Base-by-base conservation (phyloP, 1,140 invertebrate genomes). In the Drosophila miranda region DNA sequence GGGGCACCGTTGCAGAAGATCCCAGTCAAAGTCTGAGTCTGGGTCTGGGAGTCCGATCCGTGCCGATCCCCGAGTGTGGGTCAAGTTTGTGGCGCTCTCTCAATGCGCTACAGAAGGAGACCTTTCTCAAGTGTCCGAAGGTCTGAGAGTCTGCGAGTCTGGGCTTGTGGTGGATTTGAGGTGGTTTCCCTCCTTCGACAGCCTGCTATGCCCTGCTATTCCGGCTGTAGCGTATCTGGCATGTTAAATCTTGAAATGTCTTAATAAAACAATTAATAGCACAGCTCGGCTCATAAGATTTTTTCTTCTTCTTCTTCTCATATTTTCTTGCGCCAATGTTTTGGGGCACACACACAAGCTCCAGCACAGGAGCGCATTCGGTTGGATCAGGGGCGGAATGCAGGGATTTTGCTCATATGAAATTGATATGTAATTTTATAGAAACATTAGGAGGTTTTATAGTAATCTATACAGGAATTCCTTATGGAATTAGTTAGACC, bases 211-310 rank as follows among this genome's bases (percentile, higher is more conserved):
- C 63, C 45, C 19, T n/a, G 2, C 8, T 0, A 2, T 6, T 11
- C 30, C 6, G 48, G 49, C 3, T 52, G 82, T 77, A 86, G 78
- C 63, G 81, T 75, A 58, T 77, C 34, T 43, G 75, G 74, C 82
- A 86, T 82, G 82, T 86, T 86, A 86, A 86, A 86, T 82, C 82
- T 86, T 60, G 75, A 87, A 86, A 86, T 86, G 82, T 86, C 82
- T 86, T 86, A 86, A 86, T 86, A 86, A 86, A 84, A 86, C 82
- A 86, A 86, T 87, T 82, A 87, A 86, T 87, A 87, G 82, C 82
- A 84, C 80, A 84, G 81, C 80, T 84, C 81, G 86, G 80, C 81
- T 70, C 80, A 84, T 84, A 84, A 74, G 81, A 72, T 83, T 84
- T 60, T 60, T 52, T 63, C 23, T 70, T 48, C 56, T 83, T 79